Evolutionary conservation across 2,888 invertebrate genomes (phyloP).

Genomic region (Athalia rosae): DNA sequence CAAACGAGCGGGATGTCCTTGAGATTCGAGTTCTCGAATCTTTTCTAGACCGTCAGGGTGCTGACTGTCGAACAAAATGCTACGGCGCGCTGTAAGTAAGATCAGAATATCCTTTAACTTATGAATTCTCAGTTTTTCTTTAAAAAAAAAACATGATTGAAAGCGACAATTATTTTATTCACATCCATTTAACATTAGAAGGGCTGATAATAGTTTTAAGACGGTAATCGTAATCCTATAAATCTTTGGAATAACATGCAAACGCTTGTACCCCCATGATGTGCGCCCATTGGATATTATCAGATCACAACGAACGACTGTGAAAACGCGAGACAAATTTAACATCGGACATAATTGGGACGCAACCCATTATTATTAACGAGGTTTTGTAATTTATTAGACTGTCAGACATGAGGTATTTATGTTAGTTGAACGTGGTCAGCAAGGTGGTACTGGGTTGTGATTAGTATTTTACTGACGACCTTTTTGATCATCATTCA

Average conservation of each 20-base stretch:
- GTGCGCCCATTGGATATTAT: neutral
- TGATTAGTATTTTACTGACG: constrained; percentile 11
- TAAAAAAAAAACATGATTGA: neutral
- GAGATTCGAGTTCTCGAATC: constrained; percentile 92
- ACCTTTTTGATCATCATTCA: constrained; percentile 14
- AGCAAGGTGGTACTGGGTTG: neutral
- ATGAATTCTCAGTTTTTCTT: neutral
- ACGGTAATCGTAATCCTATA: neutral
- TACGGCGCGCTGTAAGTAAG: constrained; percentile 80
- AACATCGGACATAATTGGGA: neutral
- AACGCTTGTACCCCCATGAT: neutral
- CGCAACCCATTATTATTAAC: neutral
- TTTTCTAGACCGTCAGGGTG: constrained; percentile 95
- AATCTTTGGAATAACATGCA: neutral
- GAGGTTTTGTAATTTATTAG: constrained; percentile 9
- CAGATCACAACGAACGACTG: neutral
- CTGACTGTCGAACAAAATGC: constrained; percentile 91
- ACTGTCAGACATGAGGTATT: neutral
- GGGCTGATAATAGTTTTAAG: neutral
- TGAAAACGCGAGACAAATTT: neutral
- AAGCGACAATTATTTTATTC: neutral
- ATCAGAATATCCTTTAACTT: constrained; percentile 33
- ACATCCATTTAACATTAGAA: neutral
- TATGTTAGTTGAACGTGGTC: neutral
- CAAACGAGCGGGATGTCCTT: constrained; percentile 85